Percentiles rank a stretch among this genome's conserved stretches.
These are phyloP conservation scores for Cuculus canorus DNA, from an alignment of 2,797 vertebrate species.

Conservation along the genomic window DNA sequence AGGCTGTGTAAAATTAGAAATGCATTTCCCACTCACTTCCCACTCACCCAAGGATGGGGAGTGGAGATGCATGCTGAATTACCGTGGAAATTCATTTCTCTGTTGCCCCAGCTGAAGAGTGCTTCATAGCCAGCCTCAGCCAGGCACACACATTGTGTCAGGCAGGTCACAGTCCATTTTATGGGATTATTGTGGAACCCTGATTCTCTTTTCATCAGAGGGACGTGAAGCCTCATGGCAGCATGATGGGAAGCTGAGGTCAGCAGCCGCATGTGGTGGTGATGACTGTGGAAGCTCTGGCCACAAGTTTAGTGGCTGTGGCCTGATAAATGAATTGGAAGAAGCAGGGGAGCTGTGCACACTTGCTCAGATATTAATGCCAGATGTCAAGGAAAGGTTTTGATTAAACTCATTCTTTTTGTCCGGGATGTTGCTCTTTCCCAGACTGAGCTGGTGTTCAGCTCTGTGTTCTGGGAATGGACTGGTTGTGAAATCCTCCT, in stretches of 20 bases:
- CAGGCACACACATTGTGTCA: fast-evolving
- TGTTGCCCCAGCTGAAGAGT: not conserved
- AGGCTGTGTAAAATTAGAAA: conserved; percentile 30
- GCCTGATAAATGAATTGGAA: not conserved
- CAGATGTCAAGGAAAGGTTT: conserved; percentile 66
- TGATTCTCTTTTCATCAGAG: not conserved
- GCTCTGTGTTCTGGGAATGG: not conserved
- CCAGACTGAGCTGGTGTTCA: conserved; percentile 3
- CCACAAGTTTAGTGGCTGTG: not conserved
- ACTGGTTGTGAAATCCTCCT: not conserved
- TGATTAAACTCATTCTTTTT: conserved; percentile 42
- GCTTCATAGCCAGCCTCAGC: not conserved
- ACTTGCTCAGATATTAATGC: not conserved
- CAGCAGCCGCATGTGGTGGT: not conserved
- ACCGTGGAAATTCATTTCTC: not conserved
- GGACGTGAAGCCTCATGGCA: fast-evolving
- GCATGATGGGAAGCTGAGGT: not conserved
- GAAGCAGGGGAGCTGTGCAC: not conserved
- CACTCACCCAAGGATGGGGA: not conserved
- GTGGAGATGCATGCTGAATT: not conserved
- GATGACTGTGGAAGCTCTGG: not conserved
- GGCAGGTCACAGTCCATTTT: not conserved
- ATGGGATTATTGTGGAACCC: not conserved
- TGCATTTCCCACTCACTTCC: conserved; percentile 10
- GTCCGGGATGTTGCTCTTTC: not conserved